phyloP scores from a whole-genome alignment of 1,140 invertebrate species.

The Bathynomus jamesi region DNA sequence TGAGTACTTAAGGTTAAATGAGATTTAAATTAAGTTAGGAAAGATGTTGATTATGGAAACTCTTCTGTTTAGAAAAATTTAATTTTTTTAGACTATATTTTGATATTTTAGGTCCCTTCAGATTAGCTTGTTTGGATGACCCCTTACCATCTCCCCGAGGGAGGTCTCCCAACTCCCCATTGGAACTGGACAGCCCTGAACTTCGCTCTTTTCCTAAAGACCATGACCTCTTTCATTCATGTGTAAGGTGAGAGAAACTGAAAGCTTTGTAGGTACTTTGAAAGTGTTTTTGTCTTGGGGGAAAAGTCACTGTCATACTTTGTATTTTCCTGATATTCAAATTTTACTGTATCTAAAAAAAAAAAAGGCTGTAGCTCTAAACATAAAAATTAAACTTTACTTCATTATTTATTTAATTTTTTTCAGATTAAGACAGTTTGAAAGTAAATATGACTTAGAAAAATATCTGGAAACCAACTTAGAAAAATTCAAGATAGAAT shows the following conservation, averaged over 20 bases:
- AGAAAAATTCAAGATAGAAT: constrained; percentile 60
- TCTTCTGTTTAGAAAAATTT: no score
- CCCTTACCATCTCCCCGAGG: constrained; percentile 24
- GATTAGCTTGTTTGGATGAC: constrained; percentile 38
- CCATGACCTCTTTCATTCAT: constrained; percentile 23
- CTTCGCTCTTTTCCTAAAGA: constrained; percentile 16
- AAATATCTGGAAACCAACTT: constrained; percentile 39
- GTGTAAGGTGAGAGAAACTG: constrained; percentile 38
- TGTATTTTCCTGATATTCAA: no score
- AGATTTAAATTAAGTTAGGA: no score
- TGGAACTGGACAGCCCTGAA: constrained; percentile 15
- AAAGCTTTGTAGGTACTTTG: no score
- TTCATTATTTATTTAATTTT: no score
- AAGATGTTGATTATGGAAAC: no score
- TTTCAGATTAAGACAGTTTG: constrained; percentile 52
- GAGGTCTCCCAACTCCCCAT: constrained; percentile 17
- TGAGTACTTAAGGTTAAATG: no score
- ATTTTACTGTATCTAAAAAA: no score
- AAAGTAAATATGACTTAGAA: constrained; percentile 52
- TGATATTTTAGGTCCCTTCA: constrained; percentile 22
- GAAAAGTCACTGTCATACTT: no score
- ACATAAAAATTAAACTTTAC: no score
- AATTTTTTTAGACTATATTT: not conserved
- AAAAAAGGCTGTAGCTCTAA: no score
- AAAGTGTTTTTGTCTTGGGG: no score